Conservation (phyloP, 2,888 invertebrate genomes). For the Polylopha cassiicola region DNA sequence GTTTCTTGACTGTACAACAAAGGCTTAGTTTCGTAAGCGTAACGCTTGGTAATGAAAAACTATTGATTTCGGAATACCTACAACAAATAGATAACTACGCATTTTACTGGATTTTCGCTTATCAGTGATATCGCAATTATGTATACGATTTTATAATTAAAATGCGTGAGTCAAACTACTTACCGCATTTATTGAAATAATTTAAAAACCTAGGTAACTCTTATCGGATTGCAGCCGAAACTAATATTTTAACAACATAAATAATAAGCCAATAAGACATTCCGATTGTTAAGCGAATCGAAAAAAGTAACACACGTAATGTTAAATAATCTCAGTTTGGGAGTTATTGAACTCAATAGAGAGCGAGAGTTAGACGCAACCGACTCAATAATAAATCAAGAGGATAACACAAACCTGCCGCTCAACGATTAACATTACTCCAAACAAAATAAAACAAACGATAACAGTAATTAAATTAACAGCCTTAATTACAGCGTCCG, state of each 20-base stretch:
- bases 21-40: conserved; percentile 1
- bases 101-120: too few species aligned
- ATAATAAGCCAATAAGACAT: too few species aligned
- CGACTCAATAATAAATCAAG: conserved; percentile 19
- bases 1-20: conserved; percentile 14
- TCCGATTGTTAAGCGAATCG: not conserved
- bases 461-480: conserved; percentile 57
- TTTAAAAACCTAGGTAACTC: too few species aligned
- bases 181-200: too few species aligned
- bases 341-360: conserved; percentile 20
- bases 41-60: too few species aligned
- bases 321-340: conserved; percentile 13
- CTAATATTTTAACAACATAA: too few species aligned
- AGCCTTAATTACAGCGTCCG: conserved; percentile 46
- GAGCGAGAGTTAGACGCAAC: conserved; percentile 18
- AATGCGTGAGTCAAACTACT: too few species aligned
- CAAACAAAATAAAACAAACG: conserved; percentile 28
- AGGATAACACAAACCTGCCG: conserved; percentile 22
- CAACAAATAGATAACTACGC: too few species aligned
- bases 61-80: too few species aligned
- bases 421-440: conserved; percentile 12
- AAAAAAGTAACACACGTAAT: conserved; percentile 10
- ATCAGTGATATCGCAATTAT: too few species aligned
- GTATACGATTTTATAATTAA: too few species aligned
- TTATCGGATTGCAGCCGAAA: too few species aligned